Percentiles rank a stretch among this genome's conserved stretches.
These are phyloP conservation scores for Lepisosteus oculatus DNA, from an alignment of 2,113 vertebrate species.

Conservation along the genomic window DNA sequence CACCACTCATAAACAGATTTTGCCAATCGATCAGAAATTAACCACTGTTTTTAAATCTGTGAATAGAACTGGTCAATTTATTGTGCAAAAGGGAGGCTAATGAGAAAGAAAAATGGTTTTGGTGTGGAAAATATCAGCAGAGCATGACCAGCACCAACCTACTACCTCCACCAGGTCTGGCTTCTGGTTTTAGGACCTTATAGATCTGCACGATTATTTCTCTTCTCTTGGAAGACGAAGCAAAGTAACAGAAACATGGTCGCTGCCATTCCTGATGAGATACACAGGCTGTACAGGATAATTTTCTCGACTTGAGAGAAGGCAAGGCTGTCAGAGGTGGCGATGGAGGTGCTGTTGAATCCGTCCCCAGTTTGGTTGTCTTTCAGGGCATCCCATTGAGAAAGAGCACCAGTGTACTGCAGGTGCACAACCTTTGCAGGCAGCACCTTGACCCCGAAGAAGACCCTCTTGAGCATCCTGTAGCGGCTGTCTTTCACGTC, in stretches of 20 bases:
- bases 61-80: too few relatives aligned
- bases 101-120: too few relatives aligned
- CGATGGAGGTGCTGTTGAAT: background rate
- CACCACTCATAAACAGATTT: too few relatives aligned
- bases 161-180: too few relatives aligned
- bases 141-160: too few relatives aligned
- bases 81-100: too few relatives aligned
- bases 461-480: conserved; percentile 68
- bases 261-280: background rate
- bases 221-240: conserved; percentile 7
- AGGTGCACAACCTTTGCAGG: conserved; percentile 53
- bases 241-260: conserved; percentile 19
- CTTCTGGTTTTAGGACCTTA: too few relatives aligned
- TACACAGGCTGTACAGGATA: conserved; percentile 24
- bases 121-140: too few relatives aligned
- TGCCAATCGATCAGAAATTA: too few relatives aligned
- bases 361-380: background rate
- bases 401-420: conserved; percentile 51
- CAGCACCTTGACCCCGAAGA: conserved; percentile 78
- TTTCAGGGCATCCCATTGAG: conserved; percentile 28
- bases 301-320: conserved; percentile 16
- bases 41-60: too few relatives aligned
- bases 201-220: background rate
- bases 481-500: conserved; percentile 62
- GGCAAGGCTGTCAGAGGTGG: conserved; percentile 16